Percentiles rank a stretch among this genome's conserved stretches.
These are phyloP conservation scores for Clistopyga incitator DNA, from an alignment of 2,888 invertebrate species.

Conservation along the genomic window DNA sequence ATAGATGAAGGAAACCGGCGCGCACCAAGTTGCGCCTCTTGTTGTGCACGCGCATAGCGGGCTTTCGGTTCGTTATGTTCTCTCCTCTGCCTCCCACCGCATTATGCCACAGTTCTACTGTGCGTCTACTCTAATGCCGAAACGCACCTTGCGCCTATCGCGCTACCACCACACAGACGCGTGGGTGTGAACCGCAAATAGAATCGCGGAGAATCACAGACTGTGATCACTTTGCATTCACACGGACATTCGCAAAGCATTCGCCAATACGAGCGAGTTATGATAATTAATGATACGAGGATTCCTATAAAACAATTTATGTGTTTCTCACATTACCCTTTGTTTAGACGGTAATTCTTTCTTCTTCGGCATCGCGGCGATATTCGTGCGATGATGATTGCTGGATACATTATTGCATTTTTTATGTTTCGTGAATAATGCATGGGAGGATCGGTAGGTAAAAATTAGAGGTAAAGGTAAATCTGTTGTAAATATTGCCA, in stretches of 20 bases:
- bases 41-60: constrained; percentile 47
- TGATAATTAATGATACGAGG: constrained; percentile 56
- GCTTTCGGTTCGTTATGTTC: constrained; percentile 40
- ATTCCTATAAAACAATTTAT: constrained; percentile 33
- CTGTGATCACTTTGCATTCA: constrained; percentile 33
- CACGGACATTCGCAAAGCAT: constrained; percentile 10
- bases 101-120: background rate
- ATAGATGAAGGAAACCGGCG: constrained; percentile 81
- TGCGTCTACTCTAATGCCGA: constrained; percentile 26
- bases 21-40: constrained; percentile 71
- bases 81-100: background rate
- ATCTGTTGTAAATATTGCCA: too few species aligned
- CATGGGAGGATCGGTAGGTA: too few species aligned
- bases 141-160: constrained; percentile 51
- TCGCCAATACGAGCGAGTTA: constrained; percentile 48
- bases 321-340: constrained; percentile 6
- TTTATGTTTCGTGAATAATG: too few species aligned
- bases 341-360: constrained; percentile 39
- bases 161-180: background rate
- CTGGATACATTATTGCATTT: constrained; percentile 1
- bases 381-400: too few species aligned
- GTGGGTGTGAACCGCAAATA: constrained; percentile 65
- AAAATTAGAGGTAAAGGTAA: too few species aligned
- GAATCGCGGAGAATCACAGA: constrained; percentile 58
- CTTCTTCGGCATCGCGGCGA: background rate